A percentile compares a stretch with the other conserved stretches of the same genome.
Conservation (phyloP, 1,140 invertebrate genomes). For the Nasonia longicornis region DNA sequence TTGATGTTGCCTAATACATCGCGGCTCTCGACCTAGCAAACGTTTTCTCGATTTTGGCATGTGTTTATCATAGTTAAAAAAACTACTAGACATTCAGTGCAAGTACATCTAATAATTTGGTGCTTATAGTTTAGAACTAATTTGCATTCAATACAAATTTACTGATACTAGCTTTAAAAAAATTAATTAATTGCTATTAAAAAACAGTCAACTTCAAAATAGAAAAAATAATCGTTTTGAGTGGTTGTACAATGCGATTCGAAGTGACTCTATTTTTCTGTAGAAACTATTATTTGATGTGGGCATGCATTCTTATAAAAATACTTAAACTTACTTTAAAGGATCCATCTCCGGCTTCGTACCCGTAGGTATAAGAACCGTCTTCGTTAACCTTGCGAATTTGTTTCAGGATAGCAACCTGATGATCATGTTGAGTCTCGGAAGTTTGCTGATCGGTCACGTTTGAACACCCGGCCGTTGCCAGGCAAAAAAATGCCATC, state of each 20-base stretch:
- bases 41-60: constrained; percentile 47
- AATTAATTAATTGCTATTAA: not conserved
- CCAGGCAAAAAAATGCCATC: constrained; percentile 66
- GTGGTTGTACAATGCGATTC: not conserved
- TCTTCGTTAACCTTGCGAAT: constrained; percentile 86
- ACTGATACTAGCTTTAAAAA: not conserved
- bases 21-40: constrained; percentile 78
- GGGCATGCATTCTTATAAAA: not conserved
- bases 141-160: not conserved
- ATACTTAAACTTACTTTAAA: constrained; percentile 72
- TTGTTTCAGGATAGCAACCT: constrained; percentile 78
- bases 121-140: not conserved
- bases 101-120: not conserved
- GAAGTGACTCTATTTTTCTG: not conserved
- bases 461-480: constrained; percentile 64
- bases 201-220: not conserved
- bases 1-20: constrained; percentile 85
- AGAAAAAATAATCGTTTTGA: not conserved
- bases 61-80: not conserved
- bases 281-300: not conserved
- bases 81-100: not conserved
- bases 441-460: constrained; percentile 67
- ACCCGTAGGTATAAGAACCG: constrained; percentile 87
- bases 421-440: constrained; percentile 64
- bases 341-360: constrained; percentile 85